Conservation (phyloP, 2,797 vertebrate genomes). For the Pseudocheirus occidentalis region DNA sequence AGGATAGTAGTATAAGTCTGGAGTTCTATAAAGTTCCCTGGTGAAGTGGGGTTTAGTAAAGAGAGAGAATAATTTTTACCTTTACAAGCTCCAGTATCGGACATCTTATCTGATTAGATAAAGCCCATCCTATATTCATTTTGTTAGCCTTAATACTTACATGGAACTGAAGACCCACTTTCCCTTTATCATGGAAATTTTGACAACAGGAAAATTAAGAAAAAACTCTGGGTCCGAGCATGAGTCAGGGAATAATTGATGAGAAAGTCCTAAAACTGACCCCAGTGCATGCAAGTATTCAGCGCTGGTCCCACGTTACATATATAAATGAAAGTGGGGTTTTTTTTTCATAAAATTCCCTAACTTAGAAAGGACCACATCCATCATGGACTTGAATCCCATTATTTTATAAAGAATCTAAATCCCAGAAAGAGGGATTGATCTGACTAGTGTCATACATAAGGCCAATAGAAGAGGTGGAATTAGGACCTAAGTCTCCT, state of each 20-base stretch:
- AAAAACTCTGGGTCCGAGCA: neutral
- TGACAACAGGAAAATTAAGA: neutral
- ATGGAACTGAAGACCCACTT: neutral
- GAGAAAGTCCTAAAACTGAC: neutral
- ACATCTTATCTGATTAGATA: neutral
- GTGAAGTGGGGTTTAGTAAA: neutral
- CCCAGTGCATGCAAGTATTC: neutral
- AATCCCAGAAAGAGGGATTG: neutral
- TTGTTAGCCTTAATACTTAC: neutral
- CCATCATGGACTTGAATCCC: neutral
- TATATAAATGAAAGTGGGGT: neutral
- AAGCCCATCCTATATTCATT: neutral
- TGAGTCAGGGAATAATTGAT: neutral
- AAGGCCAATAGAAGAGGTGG: neutral
- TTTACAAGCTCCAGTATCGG: neutral
- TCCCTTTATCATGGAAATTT: neutral
- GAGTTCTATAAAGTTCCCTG: neutral
- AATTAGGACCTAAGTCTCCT: neutral
- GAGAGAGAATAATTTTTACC: neutral
- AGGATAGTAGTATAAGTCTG: neutral
- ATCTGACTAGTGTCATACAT: neutral
- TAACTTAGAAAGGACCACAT: neutral
- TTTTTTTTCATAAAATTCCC: neutral
- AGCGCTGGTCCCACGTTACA: neutral
- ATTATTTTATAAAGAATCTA: neutral